Percentiles rank a stretch among this genome's conserved stretches.
These are phyloP conservation scores for Paracyclopina nana DNA, from an alignment of 1,140 invertebrate genomes.

Conservation along the genomic window DNA sequence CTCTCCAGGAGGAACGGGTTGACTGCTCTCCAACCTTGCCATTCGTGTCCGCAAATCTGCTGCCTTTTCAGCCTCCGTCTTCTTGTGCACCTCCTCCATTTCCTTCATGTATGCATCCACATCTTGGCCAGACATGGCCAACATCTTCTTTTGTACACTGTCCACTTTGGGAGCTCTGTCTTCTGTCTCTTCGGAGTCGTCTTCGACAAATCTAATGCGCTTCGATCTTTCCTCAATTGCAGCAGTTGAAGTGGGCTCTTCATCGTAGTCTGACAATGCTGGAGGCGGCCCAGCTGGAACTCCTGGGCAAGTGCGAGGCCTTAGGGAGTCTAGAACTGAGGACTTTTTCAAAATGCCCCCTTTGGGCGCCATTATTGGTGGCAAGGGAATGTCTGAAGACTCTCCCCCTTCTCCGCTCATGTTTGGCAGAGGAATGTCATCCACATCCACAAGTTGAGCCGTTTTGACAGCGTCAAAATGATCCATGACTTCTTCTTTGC, in stretches of 20 bases:
- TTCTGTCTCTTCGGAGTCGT: conserved; percentile 32
- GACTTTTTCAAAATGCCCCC: conserved; percentile 50
- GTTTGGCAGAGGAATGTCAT: conserved; percentile 69
- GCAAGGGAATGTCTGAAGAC: conserved; percentile 8
- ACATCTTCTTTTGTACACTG: conserved; percentile 41
- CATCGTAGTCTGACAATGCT: conserved; percentile 24
- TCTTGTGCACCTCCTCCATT: conserved; percentile 20
- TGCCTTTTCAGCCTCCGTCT: too few species aligned
- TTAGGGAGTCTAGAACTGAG: conserved; percentile 18
- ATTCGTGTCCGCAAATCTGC: too few species aligned
- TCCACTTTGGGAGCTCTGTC: conserved; percentile 22
- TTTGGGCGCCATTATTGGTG: conserved; percentile 25
- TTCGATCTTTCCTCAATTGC: conserved; percentile 24
- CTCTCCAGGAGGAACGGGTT: neutral
- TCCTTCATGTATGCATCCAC: conserved; percentile 81
- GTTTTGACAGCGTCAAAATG: conserved; percentile 83
- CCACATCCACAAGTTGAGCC: conserved; percentile 84
- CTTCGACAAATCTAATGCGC: conserved; percentile 40
- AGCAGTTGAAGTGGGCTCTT: conserved; percentile 24
- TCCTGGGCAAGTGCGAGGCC: conserved; percentile 47
- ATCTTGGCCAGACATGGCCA: conserved; percentile 63
- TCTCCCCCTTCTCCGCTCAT: conserved; percentile 31
- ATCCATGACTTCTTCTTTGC: conserved; percentile 57
- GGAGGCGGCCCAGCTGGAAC: conserved; percentile 65
- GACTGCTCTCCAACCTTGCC: too few species aligned